Percentiles rank a stretch among this genome's conserved stretches.
phyloP scores from a whole-genome alignment of 1,140 invertebrate species.

The Drosophila auraria region DNA sequence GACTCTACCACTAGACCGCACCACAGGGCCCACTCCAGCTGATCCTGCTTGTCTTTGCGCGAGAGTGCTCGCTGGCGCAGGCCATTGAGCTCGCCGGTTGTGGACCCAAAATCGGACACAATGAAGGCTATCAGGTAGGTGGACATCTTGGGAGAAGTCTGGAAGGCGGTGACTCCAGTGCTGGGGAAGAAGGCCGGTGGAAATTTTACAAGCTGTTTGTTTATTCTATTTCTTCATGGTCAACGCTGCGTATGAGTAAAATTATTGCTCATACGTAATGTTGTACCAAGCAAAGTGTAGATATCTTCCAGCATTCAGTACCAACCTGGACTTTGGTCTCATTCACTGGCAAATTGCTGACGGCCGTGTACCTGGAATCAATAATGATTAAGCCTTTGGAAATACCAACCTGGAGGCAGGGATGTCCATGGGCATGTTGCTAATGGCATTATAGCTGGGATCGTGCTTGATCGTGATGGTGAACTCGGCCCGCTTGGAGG shows the following conservation, averaged over 20 bases:
- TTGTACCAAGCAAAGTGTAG: neutral
- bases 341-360: conserved; percentile 90
- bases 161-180: conserved; percentile 61
- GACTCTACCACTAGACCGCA: conserved; percentile 59
- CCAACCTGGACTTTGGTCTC: conserved; percentile 31
- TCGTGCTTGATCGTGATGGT: conserved; percentile 88
- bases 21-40: conserved; percentile 62
- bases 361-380: conserved; percentile 86
- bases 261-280: neutral
- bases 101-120: conserved; percentile 88
- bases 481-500: conserved; percentile 92
- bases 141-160: conserved; percentile 85
- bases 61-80: conserved; percentile 64
- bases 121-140: conserved; percentile 92
- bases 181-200: conserved; percentile 2
- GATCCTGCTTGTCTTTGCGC: conserved; percentile 58
- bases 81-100: conserved; percentile 72
- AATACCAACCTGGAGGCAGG: conserved; percentile 47
- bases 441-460: conserved; percentile 87
- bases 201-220: no score
- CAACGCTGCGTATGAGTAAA: conserved; percentile 4
- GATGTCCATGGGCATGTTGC: conserved; percentile 89
- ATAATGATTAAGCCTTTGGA: neutral
- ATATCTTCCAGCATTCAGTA: neutral
- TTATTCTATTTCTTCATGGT: neutral